Evolutionary conservation across 92 coral and sea anemone species (phyloP), one percentile per base, ranked within the genome.

Genomic region (Parazoanthus atlanticus): DNA sequence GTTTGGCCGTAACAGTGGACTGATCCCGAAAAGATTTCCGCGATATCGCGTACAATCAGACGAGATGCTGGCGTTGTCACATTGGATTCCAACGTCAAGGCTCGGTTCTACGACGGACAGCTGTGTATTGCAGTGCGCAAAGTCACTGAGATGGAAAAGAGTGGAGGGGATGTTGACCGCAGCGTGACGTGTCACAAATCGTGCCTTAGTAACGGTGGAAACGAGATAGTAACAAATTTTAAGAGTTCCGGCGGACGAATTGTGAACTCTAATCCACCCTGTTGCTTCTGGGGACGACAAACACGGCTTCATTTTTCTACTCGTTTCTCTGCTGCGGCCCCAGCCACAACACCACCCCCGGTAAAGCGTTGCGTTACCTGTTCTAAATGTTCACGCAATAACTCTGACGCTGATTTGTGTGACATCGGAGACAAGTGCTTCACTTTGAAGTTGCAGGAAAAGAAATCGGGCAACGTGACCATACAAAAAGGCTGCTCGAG

Each of bases 101-200:
- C 89, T 28, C 93, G 91, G 19, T 91, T 91, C 82, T 64, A 61
- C 52, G 93, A 88, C 33, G 79, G 85, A 6, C 84, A 91, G 79
- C 88, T 91, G 38, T 91, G 93, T 54, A 64, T 88, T 9, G 93
- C 93, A 6, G 91, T 91, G 26, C 78, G 83, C 17, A 74, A 74
- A 36, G 40, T 81, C 3, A 91, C 74, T n/a, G 90, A 91, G 77
- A 29, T 6, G 1, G 88, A 58, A 49, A 56, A 38, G 41, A 28
- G 65, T 16, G 87, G 49, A 74, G 93, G 93, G 47, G 66, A 26
- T 32, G 36, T 77, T 13, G 83, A 66, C 19, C 29, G 56, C 41
- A 86, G 66, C 54, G 43, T 75, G 76, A 32, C 36, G 17, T 90
- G 93, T 33, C 6, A 38, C 17, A 80, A 72, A 74, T 81, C 89